Percentiles rank a stretch among this genome's conserved stretches.
These are phyloP conservation scores for Tortrix viridana DNA, from an alignment of 2,888 invertebrate species.

Conservation along the genomic window DNA sequence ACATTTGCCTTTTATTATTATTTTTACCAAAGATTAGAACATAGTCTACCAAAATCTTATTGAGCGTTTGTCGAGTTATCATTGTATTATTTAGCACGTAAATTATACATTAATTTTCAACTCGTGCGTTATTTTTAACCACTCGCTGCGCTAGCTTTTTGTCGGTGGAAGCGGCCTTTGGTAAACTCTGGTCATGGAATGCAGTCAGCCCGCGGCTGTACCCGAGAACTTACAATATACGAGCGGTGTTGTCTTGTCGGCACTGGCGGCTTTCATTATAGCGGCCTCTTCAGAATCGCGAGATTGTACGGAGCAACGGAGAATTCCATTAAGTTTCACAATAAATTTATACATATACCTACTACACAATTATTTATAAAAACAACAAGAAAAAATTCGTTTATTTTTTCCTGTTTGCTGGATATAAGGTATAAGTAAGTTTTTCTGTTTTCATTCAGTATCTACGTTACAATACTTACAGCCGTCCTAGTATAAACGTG, in stretches of 20 bases:
- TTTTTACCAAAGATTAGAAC: neutral
- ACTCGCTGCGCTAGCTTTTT: constrained; percentile 31
- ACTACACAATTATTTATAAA: neutral
- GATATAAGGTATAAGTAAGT: constrained; percentile 6
- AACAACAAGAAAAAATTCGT: neutral
- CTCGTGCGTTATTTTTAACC: constrained; percentile 19
- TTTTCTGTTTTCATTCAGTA: constrained; percentile 29
- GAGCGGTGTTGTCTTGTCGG: constrained; percentile 46
- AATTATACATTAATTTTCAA: neutral
- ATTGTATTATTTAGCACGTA: too few species aligned
- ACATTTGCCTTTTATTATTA: neutral
- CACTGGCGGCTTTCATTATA: constrained; percentile 50
- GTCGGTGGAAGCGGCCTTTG: constrained; percentile 44
- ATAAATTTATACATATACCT: constrained; percentile 9
- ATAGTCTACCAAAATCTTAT: too few species aligned
- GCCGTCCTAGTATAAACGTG: constrained; percentile 49
- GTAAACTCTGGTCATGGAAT: constrained; percentile 53
- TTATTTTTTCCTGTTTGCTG: neutral
- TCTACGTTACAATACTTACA: constrained; percentile 28
- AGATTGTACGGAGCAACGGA: constrained; percentile 41
- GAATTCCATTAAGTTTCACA: constrained; percentile 29
- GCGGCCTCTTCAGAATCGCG: constrained; percentile 45
- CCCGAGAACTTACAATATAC: constrained; percentile 53
- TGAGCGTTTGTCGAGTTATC: too few species aligned
- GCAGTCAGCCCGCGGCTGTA: constrained; percentile 51